Base-by-base conservation (phyloP, 1,140 invertebrate species). In the Eupristina koningsbergeri region DNA sequence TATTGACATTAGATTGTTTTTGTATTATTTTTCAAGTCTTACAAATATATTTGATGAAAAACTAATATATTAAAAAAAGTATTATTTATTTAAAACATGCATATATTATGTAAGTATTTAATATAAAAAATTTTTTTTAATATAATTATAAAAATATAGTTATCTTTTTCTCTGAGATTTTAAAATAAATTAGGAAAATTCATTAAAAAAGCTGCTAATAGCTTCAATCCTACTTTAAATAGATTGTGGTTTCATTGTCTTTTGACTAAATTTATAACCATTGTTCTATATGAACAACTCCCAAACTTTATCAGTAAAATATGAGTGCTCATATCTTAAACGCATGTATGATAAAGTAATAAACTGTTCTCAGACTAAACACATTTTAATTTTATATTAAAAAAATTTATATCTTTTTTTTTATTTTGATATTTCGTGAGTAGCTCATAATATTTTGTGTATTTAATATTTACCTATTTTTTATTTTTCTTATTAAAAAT, bases 251-350 rank as follows among this genome's bases (percentile, higher is more conserved):
- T 39, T 69, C 34, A 39, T 19, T 17, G 39, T 39, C 67, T 69
- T 69, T 69, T 67, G 22, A 39, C 34, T 69, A 69, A 69, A 69
- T 69, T 69, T 69, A 69, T 69, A 22, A 69, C 34, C 39, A 0
- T 19, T 69, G 36, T 26, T 69, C 34, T 69, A 69, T 39, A 69
- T 69, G 67, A 39, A 69, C 15, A 39, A 69, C 34, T 69, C 34
- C 67, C 34, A 69, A 67, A 69, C 34, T 69, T 69, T 69, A 69
- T 69, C 67, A 69, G 15, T 69, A 39, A 69, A 69, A 69, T 69
- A 69, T 69, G 67, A 69, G 34, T 9, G 39, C 67, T 69, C 67
- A 69, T 69, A 69, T 69, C 39, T 69, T 69, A 69, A 34, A n/a
- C n/a, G n/a, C n/a, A n/a, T n/a, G n/a, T n/a, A n/a, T 69, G 67